Conservation (phyloP, 1,140 invertebrate genomes). For the Telenomus remus region DNA sequence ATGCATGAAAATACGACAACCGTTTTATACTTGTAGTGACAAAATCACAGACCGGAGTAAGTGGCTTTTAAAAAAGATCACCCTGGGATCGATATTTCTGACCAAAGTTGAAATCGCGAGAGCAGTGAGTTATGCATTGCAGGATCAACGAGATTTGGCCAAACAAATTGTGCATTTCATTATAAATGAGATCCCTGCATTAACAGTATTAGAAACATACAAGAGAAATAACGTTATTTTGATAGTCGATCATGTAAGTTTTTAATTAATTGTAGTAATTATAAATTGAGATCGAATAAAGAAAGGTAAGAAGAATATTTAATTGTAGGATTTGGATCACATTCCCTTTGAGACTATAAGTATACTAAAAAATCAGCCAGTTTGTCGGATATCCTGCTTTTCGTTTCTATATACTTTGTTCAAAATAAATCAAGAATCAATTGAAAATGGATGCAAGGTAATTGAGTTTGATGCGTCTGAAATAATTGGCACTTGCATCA, state of each 20-base stretch:
- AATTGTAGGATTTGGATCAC: conserved; percentile 80
- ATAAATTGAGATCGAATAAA: neutral
- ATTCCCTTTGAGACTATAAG: conserved; percentile 85
- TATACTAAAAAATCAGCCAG: conserved; percentile 78
- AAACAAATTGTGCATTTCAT: conserved; percentile 67
- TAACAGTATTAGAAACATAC: conserved; percentile 68
- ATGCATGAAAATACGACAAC: neutral
- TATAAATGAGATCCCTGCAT: conserved; percentile 64
- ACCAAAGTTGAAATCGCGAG: conserved; percentile 72
- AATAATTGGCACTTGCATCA: conserved; percentile 76
- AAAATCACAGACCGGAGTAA: conserved; percentile 67
- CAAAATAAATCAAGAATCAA: conserved; percentile 77
- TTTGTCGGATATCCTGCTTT: conserved; percentile 84
- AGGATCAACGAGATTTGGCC: conserved; percentile 72
- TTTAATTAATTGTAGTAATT: conserved; percentile 6
- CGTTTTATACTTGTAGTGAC: conserved; percentile 55
- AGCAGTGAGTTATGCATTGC: conserved; percentile 68
- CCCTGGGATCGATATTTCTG: conserved; percentile 64
- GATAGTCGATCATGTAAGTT: conserved; percentile 80
- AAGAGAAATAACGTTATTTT: conserved; percentile 79
- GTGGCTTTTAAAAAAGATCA: conserved; percentile 76
- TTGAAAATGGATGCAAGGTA: conserved; percentile 77
- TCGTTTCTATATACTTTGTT: conserved; percentile 81
- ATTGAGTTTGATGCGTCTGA: conserved; percentile 60
- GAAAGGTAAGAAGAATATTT: too few species aligned